Evolutionary conservation across 1,140 invertebrate genomes (phyloP).

Genomic region (Globodera ellingtonae): DNA sequence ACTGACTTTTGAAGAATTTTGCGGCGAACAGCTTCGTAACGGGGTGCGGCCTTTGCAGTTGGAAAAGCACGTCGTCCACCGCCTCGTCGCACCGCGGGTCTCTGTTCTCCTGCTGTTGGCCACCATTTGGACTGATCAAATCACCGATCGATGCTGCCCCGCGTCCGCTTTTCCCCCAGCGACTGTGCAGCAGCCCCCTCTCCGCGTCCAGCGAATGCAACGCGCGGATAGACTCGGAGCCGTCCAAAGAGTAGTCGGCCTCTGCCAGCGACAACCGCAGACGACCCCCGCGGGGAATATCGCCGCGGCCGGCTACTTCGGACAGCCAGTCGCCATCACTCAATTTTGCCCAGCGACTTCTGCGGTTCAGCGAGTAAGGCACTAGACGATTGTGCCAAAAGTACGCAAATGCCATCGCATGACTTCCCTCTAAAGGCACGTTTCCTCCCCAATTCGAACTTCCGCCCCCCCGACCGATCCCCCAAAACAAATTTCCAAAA

Average conservation of each 20-base stretch:
- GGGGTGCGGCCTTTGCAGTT: conserved; percentile 13
- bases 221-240: conserved; percentile 7
- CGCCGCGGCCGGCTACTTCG: not conserved
- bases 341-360: conserved; percentile 9
- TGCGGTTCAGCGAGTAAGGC: conserved; percentile 23
- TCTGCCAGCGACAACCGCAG: conserved; percentile 20
- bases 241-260: conserved; percentile 21
- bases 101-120: conserved; percentile 10
- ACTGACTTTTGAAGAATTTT: conserved; percentile 17
- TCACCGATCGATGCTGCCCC: conserved; percentile 15
- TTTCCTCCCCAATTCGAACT: no score
- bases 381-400: conserved; percentile 1
- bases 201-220: conserved; percentile 14
- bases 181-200: conserved; percentile 1
- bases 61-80: conserved; percentile 16
- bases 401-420: not conserved
- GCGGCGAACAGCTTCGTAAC: conserved; percentile 8
- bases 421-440: no score
- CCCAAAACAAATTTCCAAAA: no score
- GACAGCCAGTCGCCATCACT: conserved; percentile 16
- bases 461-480: no score
- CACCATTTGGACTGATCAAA: not conserved
- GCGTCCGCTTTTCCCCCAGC: conserved; percentile 14
- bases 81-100: conserved; percentile 13
- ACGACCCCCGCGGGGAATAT: not conserved